Evolutionary conservation across 2,888 invertebrate genomes (phyloP), one percentile per base, ranked within the genome.

Genomic region (Cataglyphis altisquamis): DNA sequence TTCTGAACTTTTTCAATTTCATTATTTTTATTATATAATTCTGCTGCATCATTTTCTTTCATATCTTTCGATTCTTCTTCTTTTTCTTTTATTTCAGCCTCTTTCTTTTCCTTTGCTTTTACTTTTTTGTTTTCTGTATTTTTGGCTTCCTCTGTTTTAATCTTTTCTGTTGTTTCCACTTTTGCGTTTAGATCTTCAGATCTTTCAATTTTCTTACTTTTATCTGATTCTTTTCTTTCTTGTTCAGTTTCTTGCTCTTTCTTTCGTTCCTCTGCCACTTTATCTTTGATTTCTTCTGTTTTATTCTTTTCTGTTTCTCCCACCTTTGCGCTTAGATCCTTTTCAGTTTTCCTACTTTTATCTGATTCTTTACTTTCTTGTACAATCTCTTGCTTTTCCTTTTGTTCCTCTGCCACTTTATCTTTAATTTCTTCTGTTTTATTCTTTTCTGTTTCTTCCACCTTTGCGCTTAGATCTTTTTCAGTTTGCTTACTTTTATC

Each of bases 101-200:
- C 67, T 48, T 82, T 77, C 32, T 84, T 86, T 80, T 89, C 80
- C 68, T 87, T 84, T 12, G 62, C 84, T 39, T 88, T 85, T 85
- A 86, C 70, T 55, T 78, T 80, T 39, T 83, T 85, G 77, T 89
- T 25, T 70, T 63, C 86, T 83, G 15, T 36, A 41, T 74, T 48
- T 73, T 73, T 12, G 36, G 41, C 15, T 39, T 63, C 82, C 36
- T 84, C 85, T 73, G 87, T 75, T 77, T 90, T 87, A 83, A 89
- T 83, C 18, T 67, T 63, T 80, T 82, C 66, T n/a, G 84, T 68
- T 67, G 1, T 29, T 29, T 86, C 86, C 36, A 87, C 83, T 67
- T 85, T 67, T 81, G 62, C 68, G 15, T 41, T 72, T 57, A 29
- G 29, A 29, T 29, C 0, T 4, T 36, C 6, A 36, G 5, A 36